A percentile compares a stretch with the other conserved stretches of the same genome.
phyloP scores from a whole-genome alignment of 2,797 vertebrate species.

The Okamejei kenojei region DNA sequence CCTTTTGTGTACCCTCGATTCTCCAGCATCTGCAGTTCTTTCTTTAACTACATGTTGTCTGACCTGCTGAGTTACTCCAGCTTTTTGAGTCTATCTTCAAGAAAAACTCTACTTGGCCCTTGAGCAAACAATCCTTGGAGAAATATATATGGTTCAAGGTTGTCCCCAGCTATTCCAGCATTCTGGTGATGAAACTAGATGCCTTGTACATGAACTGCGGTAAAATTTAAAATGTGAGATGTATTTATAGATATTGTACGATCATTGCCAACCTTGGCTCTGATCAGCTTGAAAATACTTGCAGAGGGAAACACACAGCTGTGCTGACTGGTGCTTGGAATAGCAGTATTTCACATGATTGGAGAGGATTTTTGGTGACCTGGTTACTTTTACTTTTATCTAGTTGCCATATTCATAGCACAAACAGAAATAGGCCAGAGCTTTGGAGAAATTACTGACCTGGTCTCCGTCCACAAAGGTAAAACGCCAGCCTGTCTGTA shows the following conservation, averaged over 20 bases:
- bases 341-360: background rate
- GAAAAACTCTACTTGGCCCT: background rate
- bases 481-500: conserved; percentile 88
- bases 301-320: background rate
- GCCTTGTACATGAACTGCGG: too few relatives aligned
- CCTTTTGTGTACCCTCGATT: too few relatives aligned
- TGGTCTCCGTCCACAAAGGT: conserved; percentile 87
- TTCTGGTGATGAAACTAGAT: too few relatives aligned
- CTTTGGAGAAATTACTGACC: conserved; percentile 57
- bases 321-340: background rate
- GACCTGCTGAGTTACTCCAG: too few relatives aligned
- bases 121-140: background rate
- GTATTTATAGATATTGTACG: too few relatives aligned
- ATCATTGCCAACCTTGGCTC: background rate
- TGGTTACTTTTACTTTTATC: background rate
- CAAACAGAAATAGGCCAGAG: background rate
- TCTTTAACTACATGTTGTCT: too few relatives aligned
- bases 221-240: too few relatives aligned
- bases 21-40: too few relatives aligned
- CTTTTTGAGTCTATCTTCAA: too few relatives aligned
- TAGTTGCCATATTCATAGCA: background rate
- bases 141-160: background rate
- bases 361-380: background rate
- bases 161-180: background rate
- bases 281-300: too few relatives aligned